These are phyloP conservation scores for Silvanus unidentatus DNA, from an alignment of 2,888 invertebrate genomes.

Conservation along the genomic window DNA sequence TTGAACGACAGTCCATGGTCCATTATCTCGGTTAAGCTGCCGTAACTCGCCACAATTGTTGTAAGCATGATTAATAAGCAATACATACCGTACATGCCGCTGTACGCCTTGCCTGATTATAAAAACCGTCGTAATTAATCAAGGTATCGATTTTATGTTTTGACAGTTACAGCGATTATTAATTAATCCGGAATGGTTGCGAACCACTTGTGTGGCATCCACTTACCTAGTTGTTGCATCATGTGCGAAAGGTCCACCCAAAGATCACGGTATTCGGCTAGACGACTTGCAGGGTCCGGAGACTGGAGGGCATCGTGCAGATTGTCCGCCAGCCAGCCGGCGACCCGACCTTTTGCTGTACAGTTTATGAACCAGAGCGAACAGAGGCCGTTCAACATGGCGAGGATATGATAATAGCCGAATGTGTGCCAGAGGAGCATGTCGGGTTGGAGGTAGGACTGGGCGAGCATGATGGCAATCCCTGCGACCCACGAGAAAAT, in stretches of 20 bases:
- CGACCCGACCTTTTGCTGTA: conserved; percentile 45
- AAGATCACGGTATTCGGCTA: conserved; percentile 60
- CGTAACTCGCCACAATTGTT: conserved; percentile 66
- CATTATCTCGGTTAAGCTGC: conserved; percentile 64
- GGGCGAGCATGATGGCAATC: conserved; percentile 60
- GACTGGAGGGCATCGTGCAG: conserved; percentile 59
- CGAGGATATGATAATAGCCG: conserved; percentile 67
- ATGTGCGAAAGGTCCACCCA: conserved; percentile 66
- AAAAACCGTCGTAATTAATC: conserved; percentile 44
- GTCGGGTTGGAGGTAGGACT: conserved; percentile 66
- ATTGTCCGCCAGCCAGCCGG: conserved; percentile 58
- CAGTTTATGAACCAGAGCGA: conserved; percentile 57
- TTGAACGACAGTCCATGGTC: conserved; percentile 68
- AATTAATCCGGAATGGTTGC: no score
- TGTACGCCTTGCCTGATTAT: conserved; percentile 67
- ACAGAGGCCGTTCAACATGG: conserved; percentile 68
- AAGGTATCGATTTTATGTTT: no score
- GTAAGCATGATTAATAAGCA: conserved; percentile 69
- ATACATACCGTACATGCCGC: conserved; percentile 72
- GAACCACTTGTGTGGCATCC: no score
- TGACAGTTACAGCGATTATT: no score
- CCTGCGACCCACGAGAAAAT: conserved; percentile 62
- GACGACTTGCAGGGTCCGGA: conserved; percentile 57
- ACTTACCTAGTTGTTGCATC: conserved; percentile 68
- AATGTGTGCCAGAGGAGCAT: conserved; percentile 68